phyloP scores from a whole-genome alignment of 2,888 invertebrate species.

The Orthosia gothica region DNA sequence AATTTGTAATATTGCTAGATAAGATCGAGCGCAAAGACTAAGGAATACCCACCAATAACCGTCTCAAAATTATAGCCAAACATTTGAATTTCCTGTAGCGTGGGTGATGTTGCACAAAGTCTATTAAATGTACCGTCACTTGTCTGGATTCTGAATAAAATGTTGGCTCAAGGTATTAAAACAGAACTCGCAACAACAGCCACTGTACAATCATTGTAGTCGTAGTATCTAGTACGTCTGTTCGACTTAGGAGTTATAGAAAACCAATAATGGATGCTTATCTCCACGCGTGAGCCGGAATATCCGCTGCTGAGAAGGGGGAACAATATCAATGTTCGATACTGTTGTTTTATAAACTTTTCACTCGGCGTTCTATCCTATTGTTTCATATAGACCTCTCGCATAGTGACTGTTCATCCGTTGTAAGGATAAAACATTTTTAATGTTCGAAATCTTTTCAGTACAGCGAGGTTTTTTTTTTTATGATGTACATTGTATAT shows the following conservation, averaged over 20 bases:
- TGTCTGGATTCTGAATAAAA: slow-evolving; percentile 18
- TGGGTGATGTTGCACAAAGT: slow-evolving; percentile 34
- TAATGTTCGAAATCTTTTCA: not conserved
- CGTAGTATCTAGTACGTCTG: not conserved
- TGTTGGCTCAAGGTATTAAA: slow-evolving; percentile 17
- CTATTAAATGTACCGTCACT: slow-evolving; percentile 10
- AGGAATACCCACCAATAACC: slow-evolving; percentile 6
- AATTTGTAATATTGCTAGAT: slow-evolving; percentile 48
- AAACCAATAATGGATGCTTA: slow-evolving; percentile 14
- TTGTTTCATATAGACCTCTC: slow-evolving; percentile 16
- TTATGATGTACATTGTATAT: slow-evolving; percentile 1
- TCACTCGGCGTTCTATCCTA: not conserved
- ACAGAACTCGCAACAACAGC: not conserved
- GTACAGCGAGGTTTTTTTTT: not conserved
- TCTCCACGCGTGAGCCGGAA: slow-evolving; percentile 23
- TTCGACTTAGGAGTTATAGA: slow-evolving; percentile 10
- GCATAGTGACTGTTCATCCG: not conserved
- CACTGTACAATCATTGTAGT: not conserved
- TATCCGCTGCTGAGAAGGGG: slow-evolving; percentile 7
- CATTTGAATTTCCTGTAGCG: slow-evolving; percentile 9
- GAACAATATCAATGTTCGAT: slow-evolving; percentile 11
- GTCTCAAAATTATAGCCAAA: slow-evolving; percentile 18
- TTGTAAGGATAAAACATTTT: not conserved
- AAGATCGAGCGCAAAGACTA: slow-evolving; percentile 34
- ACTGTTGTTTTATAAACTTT: slow-evolving; percentile 8